Conservation (phyloP, 2,797 vertebrate species). For the Lutjanus argentimaculatus region DNA sequence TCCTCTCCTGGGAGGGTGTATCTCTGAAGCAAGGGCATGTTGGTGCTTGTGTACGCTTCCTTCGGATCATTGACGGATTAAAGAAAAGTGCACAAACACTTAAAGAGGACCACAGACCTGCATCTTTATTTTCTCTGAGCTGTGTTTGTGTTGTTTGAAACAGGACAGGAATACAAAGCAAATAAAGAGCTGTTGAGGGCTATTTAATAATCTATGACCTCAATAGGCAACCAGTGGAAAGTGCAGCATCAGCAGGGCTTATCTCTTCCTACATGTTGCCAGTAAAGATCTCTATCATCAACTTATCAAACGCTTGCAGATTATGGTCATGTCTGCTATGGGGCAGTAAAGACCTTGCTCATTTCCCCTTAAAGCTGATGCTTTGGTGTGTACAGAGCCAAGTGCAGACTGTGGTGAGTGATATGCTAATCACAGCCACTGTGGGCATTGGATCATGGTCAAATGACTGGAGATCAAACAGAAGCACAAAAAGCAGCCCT, state of each 20-base stretch:
- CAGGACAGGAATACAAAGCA: slow-evolving; percentile 3
- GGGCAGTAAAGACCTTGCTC: slow-evolving; percentile 61
- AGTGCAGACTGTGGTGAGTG: slow-evolving; percentile 65
- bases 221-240: slow-evolving; percentile 23
- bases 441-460: slow-evolving; percentile 61
- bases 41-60: slow-evolving; percentile 51
- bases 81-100: slow-evolving; percentile 29
- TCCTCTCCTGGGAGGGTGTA: slow-evolving; percentile 57
- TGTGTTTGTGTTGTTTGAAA: slow-evolving; percentile 2
- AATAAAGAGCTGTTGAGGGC: neutral
- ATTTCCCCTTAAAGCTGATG: slow-evolving; percentile 54
- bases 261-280: slow-evolving; percentile 63
- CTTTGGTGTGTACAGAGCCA: slow-evolving; percentile 61
- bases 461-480: slow-evolving; percentile 66
- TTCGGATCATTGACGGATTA: slow-evolving; percentile 53
- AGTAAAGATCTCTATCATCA: slow-evolving; percentile 63
- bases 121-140: slow-evolving; percentile 2
- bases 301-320: slow-evolving; percentile 72
- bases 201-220: slow-evolving; percentile 36
- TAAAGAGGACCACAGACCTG: neutral
- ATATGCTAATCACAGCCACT: slow-evolving; percentile 77
- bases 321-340: slow-evolving; percentile 45
- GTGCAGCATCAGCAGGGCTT: slow-evolving; percentile 45
- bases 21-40: slow-evolving; percentile 54
- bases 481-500: slow-evolving; percentile 39